Evolutionary conservation across 2,797 vertebrate genomes (phyloP), one percentile per base, ranked within the genome.

Genomic region (Brotogeris chrysoptera): DNA sequence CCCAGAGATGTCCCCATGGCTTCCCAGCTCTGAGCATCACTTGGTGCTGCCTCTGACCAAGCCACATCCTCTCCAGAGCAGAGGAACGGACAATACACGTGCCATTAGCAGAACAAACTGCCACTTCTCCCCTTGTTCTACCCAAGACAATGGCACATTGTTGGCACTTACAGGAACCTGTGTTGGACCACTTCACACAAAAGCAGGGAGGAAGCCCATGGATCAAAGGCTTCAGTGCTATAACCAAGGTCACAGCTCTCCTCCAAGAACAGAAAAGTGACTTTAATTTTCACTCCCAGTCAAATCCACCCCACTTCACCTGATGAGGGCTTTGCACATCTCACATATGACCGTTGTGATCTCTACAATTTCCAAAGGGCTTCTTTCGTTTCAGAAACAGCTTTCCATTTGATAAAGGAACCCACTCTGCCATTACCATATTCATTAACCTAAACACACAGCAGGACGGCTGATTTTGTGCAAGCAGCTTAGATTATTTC

Each of bases 41-140:
- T 91, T 66, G 70, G 44, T 12, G 89, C 73, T 27, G 70, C 59
- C 53, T 43, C 64, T 16, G 66, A 43, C 4, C 1, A 6, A 73
- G 50, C 32, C 52, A 38, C 0, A 0, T 81, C 66, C 70, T 49
- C 69, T 80, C 77, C 77, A 13, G 1, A 36, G 44, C 10, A 55
- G 28, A 74, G 14, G 52, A 21, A 7, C 0, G 10, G 64, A 55
- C 50, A 53, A 85, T 8, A 15, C 24, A 12, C 0, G 2, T n/a
- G 39, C 17, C 16, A 2, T 12, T 0, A 27, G 81, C 52, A 53
- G 39, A 73, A 77, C 30, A 18, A 14, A 3, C 3, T 4, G 46
- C 1, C 2, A 32, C 60, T 73, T 63, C 15, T 5, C 49, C 17
- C 30, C 38, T 34, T 39, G 55, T 23, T 66, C 63, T 38, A 16